phyloP scores from a whole-genome alignment of 2,113 vertebrate species.

The Melanerpes formicivorus region DNA sequence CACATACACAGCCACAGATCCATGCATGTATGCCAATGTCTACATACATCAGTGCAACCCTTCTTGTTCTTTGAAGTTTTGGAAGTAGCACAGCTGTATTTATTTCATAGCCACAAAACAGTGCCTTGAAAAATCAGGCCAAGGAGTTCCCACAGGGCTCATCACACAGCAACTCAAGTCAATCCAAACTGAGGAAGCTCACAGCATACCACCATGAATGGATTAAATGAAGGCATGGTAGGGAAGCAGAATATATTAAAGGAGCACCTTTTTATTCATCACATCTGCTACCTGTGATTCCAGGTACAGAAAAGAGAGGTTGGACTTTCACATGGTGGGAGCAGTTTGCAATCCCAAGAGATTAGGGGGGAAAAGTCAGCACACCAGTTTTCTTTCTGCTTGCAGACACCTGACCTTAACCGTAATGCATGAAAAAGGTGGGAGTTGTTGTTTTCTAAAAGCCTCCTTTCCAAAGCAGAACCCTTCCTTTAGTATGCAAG shows the following conservation, averaged over 20 bases:
- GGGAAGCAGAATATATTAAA: background rate
- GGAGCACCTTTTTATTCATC: background rate
- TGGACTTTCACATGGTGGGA: background rate
- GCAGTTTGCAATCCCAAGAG: background rate
- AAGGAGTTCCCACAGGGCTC: constrained; percentile 29
- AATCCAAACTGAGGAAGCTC: background rate
- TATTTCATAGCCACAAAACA: constrained; percentile 32
- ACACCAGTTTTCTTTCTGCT: background rate
- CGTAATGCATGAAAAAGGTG: background rate
- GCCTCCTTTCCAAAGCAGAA: background rate
- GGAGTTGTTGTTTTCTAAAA: background rate
- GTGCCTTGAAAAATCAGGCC: constrained; percentile 6
- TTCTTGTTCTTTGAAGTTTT: background rate
- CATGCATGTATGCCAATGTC: background rate
- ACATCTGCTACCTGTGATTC: background rate
- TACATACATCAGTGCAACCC: background rate
- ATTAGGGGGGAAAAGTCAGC: background rate
- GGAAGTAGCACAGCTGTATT: constrained; percentile 40
- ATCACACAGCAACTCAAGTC: background rate
- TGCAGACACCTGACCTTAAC: accelerated
- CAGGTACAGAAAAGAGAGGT: background rate
- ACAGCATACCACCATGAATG: background rate
- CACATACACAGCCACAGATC: background rate
- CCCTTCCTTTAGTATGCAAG: background rate
- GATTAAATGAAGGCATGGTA: background rate